Conservation (phyloP, 2,797 vertebrate species). For the Neoniphon sammara region DNA sequence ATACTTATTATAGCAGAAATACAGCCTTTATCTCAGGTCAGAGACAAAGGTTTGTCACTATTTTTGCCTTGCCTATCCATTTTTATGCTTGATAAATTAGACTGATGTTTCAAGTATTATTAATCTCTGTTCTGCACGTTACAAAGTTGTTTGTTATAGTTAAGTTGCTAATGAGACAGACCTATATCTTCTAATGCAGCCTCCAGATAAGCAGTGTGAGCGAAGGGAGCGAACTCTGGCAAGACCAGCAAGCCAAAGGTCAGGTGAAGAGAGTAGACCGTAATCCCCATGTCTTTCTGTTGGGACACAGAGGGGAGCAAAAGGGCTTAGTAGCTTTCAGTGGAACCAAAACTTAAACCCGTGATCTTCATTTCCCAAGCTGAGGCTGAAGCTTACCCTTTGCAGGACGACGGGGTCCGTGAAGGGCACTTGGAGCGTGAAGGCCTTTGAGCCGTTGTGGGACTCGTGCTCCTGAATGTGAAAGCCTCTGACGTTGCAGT, state of each 20-base stretch:
- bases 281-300: constrained; percentile 42
- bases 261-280: constrained; percentile 54
- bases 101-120: no score
- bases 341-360: neutral
- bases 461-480: constrained; percentile 65
- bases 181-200: constrained; percentile 51
- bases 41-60: neutral
- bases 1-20: neutral
- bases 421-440: constrained; percentile 75
- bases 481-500: constrained; percentile 66
- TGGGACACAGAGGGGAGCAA: neutral
- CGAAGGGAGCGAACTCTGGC: constrained; percentile 63
- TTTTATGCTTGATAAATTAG: no score
- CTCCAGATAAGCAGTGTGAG: constrained; percentile 52
- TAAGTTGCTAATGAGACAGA: constrained; percentile 51
- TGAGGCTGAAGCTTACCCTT: constrained; percentile 44
- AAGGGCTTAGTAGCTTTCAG: neutral
- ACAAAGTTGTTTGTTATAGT: no score
- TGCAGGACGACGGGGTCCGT: constrained; percentile 58
- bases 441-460: constrained; percentile 62
- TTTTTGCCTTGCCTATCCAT: no score
- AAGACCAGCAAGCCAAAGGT: constrained; percentile 69
- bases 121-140: no score
- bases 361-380: neutral
- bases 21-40: neutral